A percentile compares a stretch with the other conserved stretches of the same genome.
Evolutionary conservation across 2,888 invertebrate genomes (phyloP).

Genomic region (Netelia melanura): DNA sequence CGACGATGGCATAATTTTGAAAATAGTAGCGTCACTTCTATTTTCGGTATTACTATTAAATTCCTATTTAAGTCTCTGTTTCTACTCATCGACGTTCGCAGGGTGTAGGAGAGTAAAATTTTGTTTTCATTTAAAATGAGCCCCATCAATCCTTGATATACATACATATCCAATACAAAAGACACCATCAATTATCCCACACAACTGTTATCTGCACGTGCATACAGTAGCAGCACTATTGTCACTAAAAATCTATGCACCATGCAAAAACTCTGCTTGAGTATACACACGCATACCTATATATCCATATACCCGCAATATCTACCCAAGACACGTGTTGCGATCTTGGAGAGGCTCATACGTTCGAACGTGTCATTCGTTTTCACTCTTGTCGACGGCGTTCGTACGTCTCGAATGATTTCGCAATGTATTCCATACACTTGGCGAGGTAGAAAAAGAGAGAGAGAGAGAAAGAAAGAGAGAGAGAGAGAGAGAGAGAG

Average conservation of each 20-base stretch:
- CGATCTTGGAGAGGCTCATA: slow-evolving; percentile 1
- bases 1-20: no score
- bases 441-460: background rate
- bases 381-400: slow-evolving; percentile 23
- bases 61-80: no score
- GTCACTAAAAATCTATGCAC: no score
- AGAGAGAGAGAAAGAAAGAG: no score
- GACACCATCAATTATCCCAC: background rate
- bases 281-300: slow-evolving; percentile 5
- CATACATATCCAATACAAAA: background rate
- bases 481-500: no score
- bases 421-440: slow-evolving; percentile 33
- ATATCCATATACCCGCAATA: background rate
- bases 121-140: no score
- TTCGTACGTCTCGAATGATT: slow-evolving; percentile 15
- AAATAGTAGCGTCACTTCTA: no score
- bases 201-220: background rate
- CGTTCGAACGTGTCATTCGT: slow-evolving; percentile 5
- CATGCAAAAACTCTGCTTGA: background rate
- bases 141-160: no score
- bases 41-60: no score
- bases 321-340: slow-evolving; percentile 32
- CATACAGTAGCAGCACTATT: background rate
- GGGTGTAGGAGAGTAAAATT: no score
- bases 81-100: no score